A percentile compares a stretch with the other conserved stretches of the same genome.
Evolutionary conservation across 1,140 invertebrate species (phyloP).

Genomic region (Melitaea cinxia): DNA sequence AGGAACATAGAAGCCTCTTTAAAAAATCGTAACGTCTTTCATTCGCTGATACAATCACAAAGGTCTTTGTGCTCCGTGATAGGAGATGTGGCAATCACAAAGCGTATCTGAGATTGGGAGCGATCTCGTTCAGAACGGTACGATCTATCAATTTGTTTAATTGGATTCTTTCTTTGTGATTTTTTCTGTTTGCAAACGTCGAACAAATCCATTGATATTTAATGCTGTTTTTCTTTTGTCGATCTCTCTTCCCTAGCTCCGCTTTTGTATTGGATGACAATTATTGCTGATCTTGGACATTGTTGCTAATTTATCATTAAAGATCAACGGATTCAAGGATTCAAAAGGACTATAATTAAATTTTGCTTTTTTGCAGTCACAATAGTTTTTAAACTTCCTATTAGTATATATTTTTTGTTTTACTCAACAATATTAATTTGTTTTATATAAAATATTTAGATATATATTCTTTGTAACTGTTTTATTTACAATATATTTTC

Average conservation of each 20-base stretch:
- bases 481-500: too few relatives aligned
- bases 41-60: slow-evolving; percentile 18
- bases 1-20: background rate
- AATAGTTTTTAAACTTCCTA: background rate
- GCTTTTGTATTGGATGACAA: slow-evolving; percentile 31
- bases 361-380: background rate
- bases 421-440: too few relatives aligned
- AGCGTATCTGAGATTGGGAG: slow-evolving; percentile 41
- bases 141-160: slow-evolving; percentile 77
- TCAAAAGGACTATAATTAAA: too few relatives aligned
- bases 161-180: slow-evolving; percentile 62
- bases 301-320: slow-evolving; percentile 12
- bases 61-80: slow-evolving; percentile 35
- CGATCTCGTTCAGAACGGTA: slow-evolving; percentile 42
- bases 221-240: slow-evolving; percentile 59
- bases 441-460: too few relatives aligned
- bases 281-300: slow-evolving; percentile 12
- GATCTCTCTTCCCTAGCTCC: slow-evolving; percentile 32
- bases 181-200: slow-evolving; percentile 53
- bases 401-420: background rate
- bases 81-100: slow-evolving; percentile 60
- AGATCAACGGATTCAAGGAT: slow-evolving; percentile 4
- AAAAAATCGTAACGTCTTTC: background rate
- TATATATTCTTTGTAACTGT: too few relatives aligned
- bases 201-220: slow-evolving; percentile 61